Conservation (phyloP, 1,140 invertebrate genomes). For the Heliconius melpomene region DNA sequence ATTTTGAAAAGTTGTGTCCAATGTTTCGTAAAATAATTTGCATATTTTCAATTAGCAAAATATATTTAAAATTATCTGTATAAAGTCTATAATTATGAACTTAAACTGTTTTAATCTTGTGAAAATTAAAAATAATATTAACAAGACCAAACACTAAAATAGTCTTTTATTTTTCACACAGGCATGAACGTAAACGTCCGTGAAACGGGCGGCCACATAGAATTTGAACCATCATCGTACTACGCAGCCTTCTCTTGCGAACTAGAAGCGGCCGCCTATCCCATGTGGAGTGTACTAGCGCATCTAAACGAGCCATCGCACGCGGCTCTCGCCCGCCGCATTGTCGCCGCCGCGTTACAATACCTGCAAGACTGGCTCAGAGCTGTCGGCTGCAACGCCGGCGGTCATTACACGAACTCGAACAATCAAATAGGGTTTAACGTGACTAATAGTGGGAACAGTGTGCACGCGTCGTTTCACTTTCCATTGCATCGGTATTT, state of each 20-base stretch:
- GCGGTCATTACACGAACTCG: not conserved
- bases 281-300: slow-evolving; percentile 97
- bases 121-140: too few species aligned
- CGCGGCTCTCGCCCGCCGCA: slow-evolving; percentile 86
- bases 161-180: slow-evolving; percentile 50
- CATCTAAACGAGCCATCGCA: slow-evolving; percentile 90
- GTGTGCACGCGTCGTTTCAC: slow-evolving; percentile 94
- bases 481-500: slow-evolving; percentile 97
- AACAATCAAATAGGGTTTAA: too few species aligned
- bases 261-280: slow-evolving; percentile 96
- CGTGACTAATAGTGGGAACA: not conserved
- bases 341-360: slow-evolving; percentile 87
- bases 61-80: too few species aligned
- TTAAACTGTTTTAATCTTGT: too few species aligned
- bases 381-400: slow-evolving; percentile 82
- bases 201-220: slow-evolving; percentile 94
- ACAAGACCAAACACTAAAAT: too few species aligned
- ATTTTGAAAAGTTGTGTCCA: too few species aligned
- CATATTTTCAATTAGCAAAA: too few species aligned
- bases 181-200: slow-evolving; percentile 97
- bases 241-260: slow-evolving; percentile 98
- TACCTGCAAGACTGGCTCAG: slow-evolving; percentile 93
- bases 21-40: too few species aligned
- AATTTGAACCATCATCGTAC: slow-evolving; percentile 98
- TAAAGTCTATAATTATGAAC: too few species aligned